A percentile compares a stretch with the other conserved stretches of the same genome.
Evolutionary conservation across 64 coral and sea anemone species (phyloP).

Genomic region (Montipora foliosa): DNA sequence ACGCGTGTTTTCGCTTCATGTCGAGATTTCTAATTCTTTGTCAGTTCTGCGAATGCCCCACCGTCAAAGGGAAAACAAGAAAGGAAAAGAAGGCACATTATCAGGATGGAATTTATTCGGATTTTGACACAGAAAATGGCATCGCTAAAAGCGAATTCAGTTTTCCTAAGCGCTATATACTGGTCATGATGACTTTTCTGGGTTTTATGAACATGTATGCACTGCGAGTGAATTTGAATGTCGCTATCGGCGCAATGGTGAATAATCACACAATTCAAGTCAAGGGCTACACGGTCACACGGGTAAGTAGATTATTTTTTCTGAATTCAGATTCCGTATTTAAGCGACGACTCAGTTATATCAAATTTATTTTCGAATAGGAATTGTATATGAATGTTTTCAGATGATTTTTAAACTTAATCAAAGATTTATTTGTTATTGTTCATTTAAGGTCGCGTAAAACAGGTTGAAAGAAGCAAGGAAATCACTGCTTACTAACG

Average conservation of each 20-base stretch:
- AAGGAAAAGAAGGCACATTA: background rate
- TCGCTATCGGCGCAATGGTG: constrained; percentile 86
- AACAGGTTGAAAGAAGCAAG: constrained; percentile 7
- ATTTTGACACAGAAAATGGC: background rate
- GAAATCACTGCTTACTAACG: background rate
- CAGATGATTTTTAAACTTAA: background rate
- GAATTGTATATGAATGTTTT: background rate
- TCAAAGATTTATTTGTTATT: constrained; percentile 31
- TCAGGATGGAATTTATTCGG: background rate
- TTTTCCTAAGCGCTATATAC: constrained; percentile 90
- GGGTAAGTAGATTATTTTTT: constrained; percentile 40
- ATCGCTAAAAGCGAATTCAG: background rate
- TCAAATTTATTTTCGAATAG: background rate
- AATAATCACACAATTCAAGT: constrained; percentile 85
- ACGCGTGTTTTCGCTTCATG: constrained; percentile 70
- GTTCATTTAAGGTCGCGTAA: background rate
- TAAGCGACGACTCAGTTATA: background rate
- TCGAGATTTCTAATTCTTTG: constrained; percentile 68
- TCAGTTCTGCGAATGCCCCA: constrained; percentile 73
- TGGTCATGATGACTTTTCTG: constrained; percentile 87
- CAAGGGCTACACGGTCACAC: constrained; percentile 54
- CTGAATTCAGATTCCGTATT: background rate
- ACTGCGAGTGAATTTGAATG: constrained; percentile 90
- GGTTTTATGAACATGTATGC: constrained; percentile 94
- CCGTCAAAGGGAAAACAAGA: constrained; percentile 15